Base-by-base conservation (phyloP, 2,113 vertebrate genomes). In the Meriones unguiculatus region DNA sequence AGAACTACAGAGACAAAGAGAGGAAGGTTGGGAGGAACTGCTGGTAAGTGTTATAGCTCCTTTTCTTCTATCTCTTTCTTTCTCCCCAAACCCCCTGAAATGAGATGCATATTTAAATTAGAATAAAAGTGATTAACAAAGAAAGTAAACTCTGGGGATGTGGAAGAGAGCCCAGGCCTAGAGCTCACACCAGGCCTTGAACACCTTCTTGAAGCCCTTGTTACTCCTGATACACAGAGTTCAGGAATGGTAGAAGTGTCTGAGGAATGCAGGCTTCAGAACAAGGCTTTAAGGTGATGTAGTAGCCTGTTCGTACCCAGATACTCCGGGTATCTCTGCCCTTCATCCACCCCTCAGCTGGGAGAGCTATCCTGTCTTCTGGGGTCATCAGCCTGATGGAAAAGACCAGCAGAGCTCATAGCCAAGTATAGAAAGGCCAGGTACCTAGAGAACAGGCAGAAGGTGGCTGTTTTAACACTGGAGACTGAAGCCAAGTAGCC, bases 381-480 rank as follows among this genome's bases (percentile, higher is more conserved):
- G 57, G 57, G 65, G 22, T 52, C 18, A 20, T 54, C 59, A 32
- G 1, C 3, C 32, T 57, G 11, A 84, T 20, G 32, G 32, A 57
- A 35, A 5, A 25, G 87, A 64, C 14, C 2, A 41, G 12, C 54
- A 0, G 35, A 87, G 92, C 22, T 59, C 13, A 41, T 2, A 10
- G 35, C 69, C 24, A 70, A 65, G 18, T 14, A 4, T 5, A 11
- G 65, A 38, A 14, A 78, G 11, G 25, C 62, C 28, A 32, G 14
- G 41, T 1, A 14, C 20, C 52, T 38, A 28, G 59, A 20, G 25
- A 35, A 20, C 5, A 46, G 30, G 30, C 20, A 80, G 18, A 78
- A 2, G 9, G 3, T 2, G 41, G 54, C 14, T 1, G 2, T 15
- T 46, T 17, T 1, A 2, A 6, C 7, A 14, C 3, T 38, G n/a